These are phyloP conservation scores for Podarcis cretensis DNA, from an alignment of 2,113 vertebrate species.

Conservation along the genomic window DNA sequence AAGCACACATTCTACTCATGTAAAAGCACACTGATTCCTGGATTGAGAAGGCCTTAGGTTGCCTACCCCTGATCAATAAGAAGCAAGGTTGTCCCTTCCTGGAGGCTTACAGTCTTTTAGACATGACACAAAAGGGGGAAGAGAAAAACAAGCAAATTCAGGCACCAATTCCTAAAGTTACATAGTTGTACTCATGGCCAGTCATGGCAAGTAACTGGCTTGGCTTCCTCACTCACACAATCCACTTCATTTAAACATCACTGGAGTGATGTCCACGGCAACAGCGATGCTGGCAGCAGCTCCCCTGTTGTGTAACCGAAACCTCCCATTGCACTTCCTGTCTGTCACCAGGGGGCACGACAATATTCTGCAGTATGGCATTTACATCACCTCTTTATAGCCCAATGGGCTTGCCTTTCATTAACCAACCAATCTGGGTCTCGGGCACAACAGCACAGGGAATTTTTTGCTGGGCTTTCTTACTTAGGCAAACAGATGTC, in stretches of 20 bases:
- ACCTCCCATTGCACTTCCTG: neutral
- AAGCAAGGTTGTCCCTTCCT: too few species aligned
- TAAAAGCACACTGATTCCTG: too few species aligned
- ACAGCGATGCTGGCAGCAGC: neutral
- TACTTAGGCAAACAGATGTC: slow-evolving; percentile 26
- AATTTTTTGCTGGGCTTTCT: neutral
- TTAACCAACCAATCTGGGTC: neutral
- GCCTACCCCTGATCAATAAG: too few species aligned
- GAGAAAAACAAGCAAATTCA: too few species aligned
- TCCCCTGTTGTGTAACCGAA: neutral
- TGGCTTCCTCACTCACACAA: neutral
- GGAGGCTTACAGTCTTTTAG: too few species aligned
- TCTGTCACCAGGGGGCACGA: neutral
- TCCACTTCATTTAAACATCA: neutral
- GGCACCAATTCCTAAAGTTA: too few species aligned
- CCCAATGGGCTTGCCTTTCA: neutral
- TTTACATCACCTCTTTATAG: neutral
- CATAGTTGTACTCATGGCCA: too few species aligned
- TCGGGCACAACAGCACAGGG: neutral
- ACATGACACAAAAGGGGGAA: too few species aligned
- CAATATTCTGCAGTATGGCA: neutral
- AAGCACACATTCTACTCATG: too few species aligned
- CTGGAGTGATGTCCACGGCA: neutral
- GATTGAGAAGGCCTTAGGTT: too few species aligned
- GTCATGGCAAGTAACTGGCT: neutral